These are phyloP conservation scores for Rugalucina vietnamica DNA, from an alignment of 2,888 invertebrate species.

Conservation along the genomic window DNA sequence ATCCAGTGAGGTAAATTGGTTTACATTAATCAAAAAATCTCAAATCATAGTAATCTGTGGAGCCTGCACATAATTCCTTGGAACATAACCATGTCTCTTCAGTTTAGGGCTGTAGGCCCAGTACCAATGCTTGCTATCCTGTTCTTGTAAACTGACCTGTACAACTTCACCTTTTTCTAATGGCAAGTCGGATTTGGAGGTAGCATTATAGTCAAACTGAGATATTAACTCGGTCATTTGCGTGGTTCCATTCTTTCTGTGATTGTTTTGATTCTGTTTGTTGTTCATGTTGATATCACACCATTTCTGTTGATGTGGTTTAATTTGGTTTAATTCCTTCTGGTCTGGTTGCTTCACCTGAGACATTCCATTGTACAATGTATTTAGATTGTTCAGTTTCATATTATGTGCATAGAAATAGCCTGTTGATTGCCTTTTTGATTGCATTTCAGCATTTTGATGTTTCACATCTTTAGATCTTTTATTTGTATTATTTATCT, in stretches of 20 bases:
- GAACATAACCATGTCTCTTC: slow-evolving; percentile 96
- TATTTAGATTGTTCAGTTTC: no score
- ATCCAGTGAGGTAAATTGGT: no score
- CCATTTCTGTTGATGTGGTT: no score
- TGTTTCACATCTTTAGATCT: not conserved
- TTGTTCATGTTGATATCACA: not conserved
- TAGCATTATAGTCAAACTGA: slow-evolving; percentile 97
- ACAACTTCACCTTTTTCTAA: slow-evolving; percentile 97
- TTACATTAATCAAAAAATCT: no score
- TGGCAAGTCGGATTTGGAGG: slow-evolving; percentile 96
- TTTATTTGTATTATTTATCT: not conserved
- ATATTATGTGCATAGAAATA: no score
- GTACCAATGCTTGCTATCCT: slow-evolving; percentile 91
- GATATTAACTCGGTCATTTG: slow-evolving; percentile 87
- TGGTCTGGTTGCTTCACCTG: no score
- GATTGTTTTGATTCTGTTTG: not conserved
- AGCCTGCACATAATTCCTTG: slow-evolving; percentile 82
- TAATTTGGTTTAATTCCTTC: no score
- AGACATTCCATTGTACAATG: no score
- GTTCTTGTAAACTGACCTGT: slow-evolving; percentile 95
- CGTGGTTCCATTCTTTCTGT: not conserved
- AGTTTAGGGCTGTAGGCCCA: slow-evolving; percentile 93
- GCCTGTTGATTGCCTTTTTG: no score
- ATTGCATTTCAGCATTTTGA: no score
- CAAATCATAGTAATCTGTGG: slow-evolving; percentile 56